Conservation (phyloP, 2,113 vertebrate genomes). For the Cichladusa arquata region DNA sequence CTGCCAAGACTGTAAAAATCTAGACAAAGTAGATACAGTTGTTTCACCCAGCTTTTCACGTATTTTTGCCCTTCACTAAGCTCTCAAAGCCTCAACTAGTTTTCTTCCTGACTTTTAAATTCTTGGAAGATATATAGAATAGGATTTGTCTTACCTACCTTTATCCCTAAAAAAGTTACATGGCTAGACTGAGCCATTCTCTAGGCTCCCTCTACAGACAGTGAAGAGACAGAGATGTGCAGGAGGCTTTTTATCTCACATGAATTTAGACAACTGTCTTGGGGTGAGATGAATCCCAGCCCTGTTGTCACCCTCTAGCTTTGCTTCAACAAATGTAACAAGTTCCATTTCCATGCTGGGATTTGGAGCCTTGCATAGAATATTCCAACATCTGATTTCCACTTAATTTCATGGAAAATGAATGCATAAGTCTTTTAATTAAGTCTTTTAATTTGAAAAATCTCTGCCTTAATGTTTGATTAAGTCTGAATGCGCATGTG, state of each 20-base stretch:
- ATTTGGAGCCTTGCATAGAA: constrained; percentile 20
- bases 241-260: constrained; percentile 50
- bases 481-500: neutral
- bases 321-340: constrained; percentile 36
- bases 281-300: constrained; percentile 51
- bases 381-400: constrained; percentile 8
- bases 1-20: constrained; percentile 53
- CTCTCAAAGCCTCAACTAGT: constrained; percentile 2
- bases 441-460: neutral
- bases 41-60: constrained; percentile 30
- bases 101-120: constrained; percentile 16
- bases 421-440: constrained; percentile 8
- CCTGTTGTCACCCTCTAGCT: constrained; percentile 39
- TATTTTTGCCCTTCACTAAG: constrained; percentile 30
- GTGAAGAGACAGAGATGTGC: constrained; percentile 27
- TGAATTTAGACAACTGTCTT: constrained; percentile 61
- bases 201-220: constrained; percentile 50
- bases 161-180: neutral
- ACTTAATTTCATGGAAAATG: constrained; percentile 15
- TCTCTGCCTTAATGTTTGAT: neutral
- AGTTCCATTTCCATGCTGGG: constrained; percentile 13
- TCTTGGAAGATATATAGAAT: neutral
- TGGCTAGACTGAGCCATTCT: constrained; percentile 12
- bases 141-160: constrained; percentile 3
- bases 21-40: constrained; percentile 28